These are phyloP conservation scores for Drosophila austrosaltans DNA, from an alignment of 2,888 invertebrate species.

Conservation along the genomic window DNA sequence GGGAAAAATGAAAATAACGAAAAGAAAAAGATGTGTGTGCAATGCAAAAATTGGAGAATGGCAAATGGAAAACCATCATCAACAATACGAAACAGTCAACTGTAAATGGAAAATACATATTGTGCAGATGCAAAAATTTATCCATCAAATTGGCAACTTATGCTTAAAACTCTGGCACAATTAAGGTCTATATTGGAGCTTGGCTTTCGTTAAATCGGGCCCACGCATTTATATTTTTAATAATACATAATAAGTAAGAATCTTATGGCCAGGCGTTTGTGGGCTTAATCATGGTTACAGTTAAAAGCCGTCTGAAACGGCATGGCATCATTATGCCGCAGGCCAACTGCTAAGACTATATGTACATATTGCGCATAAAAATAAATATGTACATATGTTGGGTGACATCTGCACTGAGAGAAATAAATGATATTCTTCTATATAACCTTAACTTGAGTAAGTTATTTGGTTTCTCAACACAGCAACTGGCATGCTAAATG, in stretches of 20 bases:
- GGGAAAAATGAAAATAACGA: not conserved
- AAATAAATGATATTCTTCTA: not conserved
- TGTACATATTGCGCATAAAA: slow-evolving; percentile 20
- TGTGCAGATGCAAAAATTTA: not conserved
- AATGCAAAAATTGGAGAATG: slow-evolving; percentile 4
- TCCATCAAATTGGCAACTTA: not conserved
- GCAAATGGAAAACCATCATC: slow-evolving; percentile 5
- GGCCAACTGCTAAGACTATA: slow-evolving; percentile 3
- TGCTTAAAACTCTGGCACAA: not conserved
- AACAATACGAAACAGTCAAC: not conserved
- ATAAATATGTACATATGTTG: slow-evolving; percentile 15
- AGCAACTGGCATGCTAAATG: not conserved
- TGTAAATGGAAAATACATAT: not conserved
- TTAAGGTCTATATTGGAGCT: not conserved
- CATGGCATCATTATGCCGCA: slow-evolving; percentile 53
- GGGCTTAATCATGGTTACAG: slow-evolving; percentile 49
- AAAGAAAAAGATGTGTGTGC: slow-evolving; percentile 38
- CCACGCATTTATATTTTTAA: not conserved
- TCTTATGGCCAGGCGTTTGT: slow-evolving; percentile 12
- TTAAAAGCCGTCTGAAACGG: slow-evolving; percentile 38
- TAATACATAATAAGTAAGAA: slow-evolving; percentile 6
- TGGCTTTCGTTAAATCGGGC: not conserved
- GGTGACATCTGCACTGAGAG: not conserved
- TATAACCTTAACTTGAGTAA: too few species aligned
- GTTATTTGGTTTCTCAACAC: too few species aligned